Conservation (phyloP, 2,797 vertebrate genomes). For the Chloroceryle inda region DNA sequence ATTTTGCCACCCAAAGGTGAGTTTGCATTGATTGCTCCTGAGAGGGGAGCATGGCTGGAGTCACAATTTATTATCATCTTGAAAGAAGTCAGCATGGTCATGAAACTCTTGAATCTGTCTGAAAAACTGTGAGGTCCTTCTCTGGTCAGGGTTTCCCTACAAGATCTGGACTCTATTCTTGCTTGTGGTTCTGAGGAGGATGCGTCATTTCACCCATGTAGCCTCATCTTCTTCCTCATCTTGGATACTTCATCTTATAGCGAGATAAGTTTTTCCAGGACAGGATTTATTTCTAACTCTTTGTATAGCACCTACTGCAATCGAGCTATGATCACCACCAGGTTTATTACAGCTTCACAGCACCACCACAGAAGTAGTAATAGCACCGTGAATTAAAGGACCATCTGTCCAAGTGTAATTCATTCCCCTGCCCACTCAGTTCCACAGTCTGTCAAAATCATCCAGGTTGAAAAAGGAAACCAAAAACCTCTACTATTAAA, state of each 20-base stretch:
- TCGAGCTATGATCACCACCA: not conserved
- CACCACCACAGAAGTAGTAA: not conserved
- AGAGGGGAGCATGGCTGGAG: not conserved
- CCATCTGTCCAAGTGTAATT: constrained; percentile 60
- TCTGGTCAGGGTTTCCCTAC: not conserved
- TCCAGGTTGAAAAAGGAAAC: constrained; percentile 7
- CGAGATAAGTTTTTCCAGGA: not conserved
- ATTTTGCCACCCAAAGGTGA: not conserved
- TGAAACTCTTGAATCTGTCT: not conserved
- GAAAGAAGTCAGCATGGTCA: not conserved
- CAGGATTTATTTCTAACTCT: not conserved
- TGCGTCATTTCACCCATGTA: not conserved
- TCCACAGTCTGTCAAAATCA: constrained; percentile 63
- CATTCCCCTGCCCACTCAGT: constrained; percentile 54
- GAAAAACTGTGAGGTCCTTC: not conserved
- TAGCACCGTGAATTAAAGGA: not conserved
- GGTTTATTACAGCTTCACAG: not conserved
- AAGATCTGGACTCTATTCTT: not conserved
- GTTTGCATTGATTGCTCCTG: not conserved
- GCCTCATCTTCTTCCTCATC: not conserved
- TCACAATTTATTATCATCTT: not conserved
- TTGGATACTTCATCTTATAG: not conserved
- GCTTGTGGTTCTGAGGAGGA: not conserved
- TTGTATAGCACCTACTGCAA: not conserved
- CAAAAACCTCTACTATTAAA: not conserved